A percentile compares a stretch with the other conserved stretches of the same genome.
Conservation (phyloP, 2,797 vertebrate genomes). For the Parauchenoglanis ngamensis region DNA sequence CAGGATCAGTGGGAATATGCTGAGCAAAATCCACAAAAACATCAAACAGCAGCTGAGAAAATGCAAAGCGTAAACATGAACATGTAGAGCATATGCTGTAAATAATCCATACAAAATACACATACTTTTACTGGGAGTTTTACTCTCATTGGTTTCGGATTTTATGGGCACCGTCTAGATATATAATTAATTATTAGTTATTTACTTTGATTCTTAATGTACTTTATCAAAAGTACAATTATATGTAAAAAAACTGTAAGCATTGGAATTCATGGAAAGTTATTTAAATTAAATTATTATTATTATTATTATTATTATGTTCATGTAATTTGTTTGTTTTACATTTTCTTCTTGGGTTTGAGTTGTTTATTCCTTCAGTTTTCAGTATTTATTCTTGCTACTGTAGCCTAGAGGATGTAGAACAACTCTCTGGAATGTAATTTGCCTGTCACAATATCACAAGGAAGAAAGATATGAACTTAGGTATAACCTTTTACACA, state of each 20-base stretch:
- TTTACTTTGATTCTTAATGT: background rate
- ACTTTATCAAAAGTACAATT: background rate
- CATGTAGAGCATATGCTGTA: too few species aligned
- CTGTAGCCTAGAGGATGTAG: too few species aligned
- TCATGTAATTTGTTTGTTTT: background rate
- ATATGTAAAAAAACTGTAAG: background rate
- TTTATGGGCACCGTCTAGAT: background rate
- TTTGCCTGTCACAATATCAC: background rate
- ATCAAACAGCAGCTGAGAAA: too few species aligned
- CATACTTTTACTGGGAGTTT: too few species aligned
- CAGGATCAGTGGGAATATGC: too few species aligned
- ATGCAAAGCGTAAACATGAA: too few species aligned
- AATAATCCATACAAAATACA: too few species aligned
- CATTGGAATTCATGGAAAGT: background rate
- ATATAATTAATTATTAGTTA: background rate
- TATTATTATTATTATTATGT: too few species aligned
- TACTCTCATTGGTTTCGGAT: background rate
- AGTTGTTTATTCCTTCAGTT: background rate
- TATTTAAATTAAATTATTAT: background rate
- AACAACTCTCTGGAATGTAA: background rate
- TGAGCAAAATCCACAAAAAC: too few species aligned
- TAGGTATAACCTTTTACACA: background rate
- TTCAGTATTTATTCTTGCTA: background rate
- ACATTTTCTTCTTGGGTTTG: background rate
- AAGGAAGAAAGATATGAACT: background rate